Evolutionary conservation across 2,888 invertebrate genomes (phyloP).

Genomic region (Nemotelus nigrinus): DNA sequence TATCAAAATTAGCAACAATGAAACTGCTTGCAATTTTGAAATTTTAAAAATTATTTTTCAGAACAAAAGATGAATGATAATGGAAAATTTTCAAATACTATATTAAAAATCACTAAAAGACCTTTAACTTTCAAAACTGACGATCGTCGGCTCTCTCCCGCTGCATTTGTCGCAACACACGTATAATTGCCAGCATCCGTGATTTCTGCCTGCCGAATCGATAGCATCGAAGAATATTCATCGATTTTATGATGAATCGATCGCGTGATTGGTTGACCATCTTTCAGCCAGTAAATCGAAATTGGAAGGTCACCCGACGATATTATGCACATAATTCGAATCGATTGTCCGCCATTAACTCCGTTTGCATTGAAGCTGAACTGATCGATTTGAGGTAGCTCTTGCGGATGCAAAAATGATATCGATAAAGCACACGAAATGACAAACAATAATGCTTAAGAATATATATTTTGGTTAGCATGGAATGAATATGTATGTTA

Average conservation of each 20-base stretch:
- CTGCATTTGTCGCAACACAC: slow-evolving; percentile 70
- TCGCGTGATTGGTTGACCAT: slow-evolving; percentile 62
- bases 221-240: slow-evolving; percentile 66
- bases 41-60: too few species aligned
- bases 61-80: too few species aligned
- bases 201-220: slow-evolving; percentile 64
- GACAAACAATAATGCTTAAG: too few species aligned
- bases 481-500: neutral
- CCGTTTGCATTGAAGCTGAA: slow-evolving; percentile 67
- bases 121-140: slow-evolving; percentile 70
- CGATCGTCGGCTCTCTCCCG: slow-evolving; percentile 68
- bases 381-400: slow-evolving; percentile 67
- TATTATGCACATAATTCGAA: slow-evolving; percentile 72
- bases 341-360: slow-evolving; percentile 67
- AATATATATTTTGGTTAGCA: too few species aligned
- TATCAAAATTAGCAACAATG: too few species aligned
- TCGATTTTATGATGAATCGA: slow-evolving; percentile 65
- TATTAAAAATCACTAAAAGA: slow-evolving; percentile 52
- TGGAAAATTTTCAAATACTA: too few species aligned
- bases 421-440: neutral
- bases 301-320: slow-evolving; percentile 83
- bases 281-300: slow-evolving; percentile 73
- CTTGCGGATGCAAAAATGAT: slow-evolving; percentile 54
- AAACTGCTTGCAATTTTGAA: too few species aligned
- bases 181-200: slow-evolving; percentile 69